Evolutionary conservation across 2,888 invertebrate species (phyloP).

Genomic region (Nomada ferruginata): DNA sequence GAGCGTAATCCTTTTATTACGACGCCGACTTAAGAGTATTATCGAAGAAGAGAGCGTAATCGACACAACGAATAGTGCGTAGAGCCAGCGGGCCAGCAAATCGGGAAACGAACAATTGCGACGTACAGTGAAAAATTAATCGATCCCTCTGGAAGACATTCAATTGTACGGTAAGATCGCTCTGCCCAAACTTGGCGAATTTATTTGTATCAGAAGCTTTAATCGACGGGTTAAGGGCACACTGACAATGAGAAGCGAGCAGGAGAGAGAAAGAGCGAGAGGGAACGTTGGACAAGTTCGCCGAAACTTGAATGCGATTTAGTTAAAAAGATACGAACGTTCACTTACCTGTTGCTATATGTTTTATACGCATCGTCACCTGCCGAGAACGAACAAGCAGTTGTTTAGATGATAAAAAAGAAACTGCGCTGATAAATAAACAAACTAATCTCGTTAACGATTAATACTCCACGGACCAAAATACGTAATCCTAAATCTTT

Average conservation of each 20-base stretch:
- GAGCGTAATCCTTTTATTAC: slow-evolving; percentile 23
- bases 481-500: slow-evolving; percentile 75
- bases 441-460: slow-evolving; percentile 73
- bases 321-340: slow-evolving; percentile 16
- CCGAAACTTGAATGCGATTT: slow-evolving; percentile 18
- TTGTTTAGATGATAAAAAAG: slow-evolving; percentile 66
- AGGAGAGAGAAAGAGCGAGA: not conserved
- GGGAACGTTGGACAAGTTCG: not conserved
- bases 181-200: slow-evolving; percentile 9
- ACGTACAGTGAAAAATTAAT: no score
- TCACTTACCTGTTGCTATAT: slow-evolving; percentile 49
- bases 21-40: slow-evolving; percentile 30
- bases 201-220: not conserved
- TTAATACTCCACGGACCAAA: slow-evolving; percentile 81
- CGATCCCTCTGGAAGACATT: not conserved
- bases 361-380: slow-evolving; percentile 66
- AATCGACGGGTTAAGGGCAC: not conserved
- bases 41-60: slow-evolving; percentile 43
- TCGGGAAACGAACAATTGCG: slow-evolving; percentile 10
- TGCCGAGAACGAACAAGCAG: slow-evolving; percentile 59
- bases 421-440: slow-evolving; percentile 67
- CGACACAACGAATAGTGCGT: slow-evolving; percentile 66
- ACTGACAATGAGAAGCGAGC: not conserved
- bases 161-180: not conserved
- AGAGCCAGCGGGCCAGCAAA: slow-evolving; percentile 28